These are phyloP conservation scores for human DNA, from an alignment of 2,113 vertebrate species.

Conservation along the genomic window GRCh38 chr11:9408001-9408500, in stretches of 20 bases:
- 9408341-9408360: not conserved
- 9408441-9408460: slow-evolving; percentile 54
- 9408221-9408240: not conserved
- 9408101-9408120: not conserved
- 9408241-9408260: not conserved
- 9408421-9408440: not conserved
- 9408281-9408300: not conserved
- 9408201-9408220: not conserved
- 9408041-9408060: not conserved
- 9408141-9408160: slow-evolving; percentile 18
- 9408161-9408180: slow-evolving; percentile 20
- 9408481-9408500: slow-evolving; percentile 98
- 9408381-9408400: slow-evolving; percentile 11
- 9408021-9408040: not conserved
- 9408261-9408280: not conserved
- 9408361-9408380: slow-evolving; percentile 3
- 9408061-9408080: not conserved
- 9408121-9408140: not conserved
- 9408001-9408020: not conserved
- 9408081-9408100: not conserved
- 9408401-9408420: not conserved
- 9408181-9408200: not conserved
- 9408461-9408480: slow-evolving; percentile 60
- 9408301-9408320: not conserved
- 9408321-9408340: slow-evolving; percentile 21